Conservation (phyloP, 2,113 vertebrate genomes). For the Heptranchias perlo region DNA sequence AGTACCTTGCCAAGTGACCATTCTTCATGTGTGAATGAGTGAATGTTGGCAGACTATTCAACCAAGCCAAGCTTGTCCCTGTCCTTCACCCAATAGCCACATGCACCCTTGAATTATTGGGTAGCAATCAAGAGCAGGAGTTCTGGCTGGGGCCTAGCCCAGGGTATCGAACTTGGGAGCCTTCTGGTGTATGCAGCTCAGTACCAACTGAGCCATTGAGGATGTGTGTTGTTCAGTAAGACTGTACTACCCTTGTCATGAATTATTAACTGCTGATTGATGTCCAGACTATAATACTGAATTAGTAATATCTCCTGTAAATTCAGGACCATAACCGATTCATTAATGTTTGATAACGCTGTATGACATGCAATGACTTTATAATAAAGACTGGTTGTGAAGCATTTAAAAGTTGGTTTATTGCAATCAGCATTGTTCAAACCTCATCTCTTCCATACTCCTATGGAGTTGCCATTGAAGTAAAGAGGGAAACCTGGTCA, state of each 20-base stretch:
- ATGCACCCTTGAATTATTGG: not conserved
- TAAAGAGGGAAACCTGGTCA: not conserved
- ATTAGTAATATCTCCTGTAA: slow-evolving; percentile 28
- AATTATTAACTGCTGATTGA: not conserved
- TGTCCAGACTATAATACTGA: not conserved
- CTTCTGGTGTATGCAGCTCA: not conserved
- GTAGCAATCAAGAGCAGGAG: not conserved
- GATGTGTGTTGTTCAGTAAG: not conserved
- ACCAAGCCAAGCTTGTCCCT: not conserved
- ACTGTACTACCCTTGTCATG: not conserved
- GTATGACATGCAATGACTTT: slow-evolving; percentile 20
- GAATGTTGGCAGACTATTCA: not conserved
- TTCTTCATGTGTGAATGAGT: not conserved
- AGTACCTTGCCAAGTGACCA: not conserved
- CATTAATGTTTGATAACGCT: not conserved
- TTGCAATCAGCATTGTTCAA: not conserved
- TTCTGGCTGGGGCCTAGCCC: not conserved
- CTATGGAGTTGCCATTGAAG: not conserved
- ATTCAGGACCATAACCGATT: not conserved
- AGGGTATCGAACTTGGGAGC: not conserved
- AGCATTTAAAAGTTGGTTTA: not conserved
- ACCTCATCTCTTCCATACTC: not conserved
- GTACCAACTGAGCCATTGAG: not conserved
- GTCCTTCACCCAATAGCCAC: not conserved
- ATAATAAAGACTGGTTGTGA: not conserved